Evolutionary conservation across 2,888 invertebrate genomes (phyloP).

Genomic region (Fragum whitleyi): DNA sequence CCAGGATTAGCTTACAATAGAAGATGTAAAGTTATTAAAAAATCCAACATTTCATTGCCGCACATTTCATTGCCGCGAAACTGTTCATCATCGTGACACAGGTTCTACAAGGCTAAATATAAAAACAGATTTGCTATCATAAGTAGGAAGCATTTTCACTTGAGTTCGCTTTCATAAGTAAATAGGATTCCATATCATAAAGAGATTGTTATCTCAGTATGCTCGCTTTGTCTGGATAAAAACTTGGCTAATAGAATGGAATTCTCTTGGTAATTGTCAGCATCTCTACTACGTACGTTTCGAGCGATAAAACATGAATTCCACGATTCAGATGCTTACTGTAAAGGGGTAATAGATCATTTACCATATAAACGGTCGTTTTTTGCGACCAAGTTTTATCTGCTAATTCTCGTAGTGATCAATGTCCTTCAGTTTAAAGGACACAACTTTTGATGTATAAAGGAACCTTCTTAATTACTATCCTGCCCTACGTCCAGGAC

Average conservation of each 20-base stretch:
- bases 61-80: no score
- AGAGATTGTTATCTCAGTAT: constrained; percentile 11
- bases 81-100: constrained; percentile 10
- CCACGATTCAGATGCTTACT: neutral
- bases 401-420: no score
- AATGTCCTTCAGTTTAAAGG: no score
- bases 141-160: constrained; percentile 3
- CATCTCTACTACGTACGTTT: neutral
- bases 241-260: constrained; percentile 4
- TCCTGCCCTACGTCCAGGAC: no score
- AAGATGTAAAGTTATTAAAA: no score
- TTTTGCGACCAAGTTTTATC: no score
- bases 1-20: no score
- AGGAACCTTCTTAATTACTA: no score
- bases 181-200: constrained; percentile 11
- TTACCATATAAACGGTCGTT: no score
- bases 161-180: constrained; percentile 7
- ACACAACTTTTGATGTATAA: no score
- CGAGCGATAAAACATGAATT: neutral
- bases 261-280: neutral
- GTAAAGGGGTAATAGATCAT: no score
- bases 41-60: no score
- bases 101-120: neutral
- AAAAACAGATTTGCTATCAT: constrained; percentile 9
- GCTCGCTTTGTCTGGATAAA: constrained; percentile 1